Evolutionary conservation across 1,140 invertebrate species (phyloP).

Genomic region (Carcinoscorpius rotundicauda): DNA sequence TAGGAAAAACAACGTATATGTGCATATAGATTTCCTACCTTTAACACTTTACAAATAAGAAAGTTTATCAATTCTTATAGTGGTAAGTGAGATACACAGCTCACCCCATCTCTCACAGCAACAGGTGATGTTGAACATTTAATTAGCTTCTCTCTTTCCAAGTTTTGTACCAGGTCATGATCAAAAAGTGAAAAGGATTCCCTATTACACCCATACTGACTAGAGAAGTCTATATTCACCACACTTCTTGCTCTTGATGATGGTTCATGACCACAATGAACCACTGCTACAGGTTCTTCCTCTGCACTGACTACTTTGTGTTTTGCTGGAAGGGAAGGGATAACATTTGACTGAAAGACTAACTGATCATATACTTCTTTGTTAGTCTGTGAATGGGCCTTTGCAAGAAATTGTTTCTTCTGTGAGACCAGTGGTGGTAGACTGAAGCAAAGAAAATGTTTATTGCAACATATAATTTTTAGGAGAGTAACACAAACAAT

Average conservation of each 20-base stretch:
- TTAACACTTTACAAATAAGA: too few relatives aligned
- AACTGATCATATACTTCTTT: not conserved
- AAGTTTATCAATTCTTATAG: too few relatives aligned
- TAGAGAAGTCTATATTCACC: too few relatives aligned
- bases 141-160: constrained; percentile 23
- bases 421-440: constrained; percentile 41
- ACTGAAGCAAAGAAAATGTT: constrained; percentile 8
- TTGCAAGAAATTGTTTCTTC: constrained; percentile 74
- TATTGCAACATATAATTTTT: not conserved
- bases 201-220: too few relatives aligned
- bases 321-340: constrained; percentile 14
- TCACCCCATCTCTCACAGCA: constrained; percentile 14
- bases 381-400: constrained; percentile 51
- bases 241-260: too few relatives aligned
- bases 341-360: not conserved
- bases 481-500: not conserved
- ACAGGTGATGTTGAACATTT: constrained; percentile 21
- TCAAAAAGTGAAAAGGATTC: constrained; percentile 13
- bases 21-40: too few relatives aligned
- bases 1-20: too few relatives aligned
- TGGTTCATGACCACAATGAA: too few relatives aligned
- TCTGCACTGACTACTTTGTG: constrained; percentile 11
- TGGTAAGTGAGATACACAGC: too few relatives aligned
- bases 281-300: too few relatives aligned
- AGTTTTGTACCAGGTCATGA: constrained; percentile 18